These are phyloP conservation scores for Coreius guichenoti DNA, from an alignment of 2,797 vertebrate species.

Conservation along the genomic window DNA sequence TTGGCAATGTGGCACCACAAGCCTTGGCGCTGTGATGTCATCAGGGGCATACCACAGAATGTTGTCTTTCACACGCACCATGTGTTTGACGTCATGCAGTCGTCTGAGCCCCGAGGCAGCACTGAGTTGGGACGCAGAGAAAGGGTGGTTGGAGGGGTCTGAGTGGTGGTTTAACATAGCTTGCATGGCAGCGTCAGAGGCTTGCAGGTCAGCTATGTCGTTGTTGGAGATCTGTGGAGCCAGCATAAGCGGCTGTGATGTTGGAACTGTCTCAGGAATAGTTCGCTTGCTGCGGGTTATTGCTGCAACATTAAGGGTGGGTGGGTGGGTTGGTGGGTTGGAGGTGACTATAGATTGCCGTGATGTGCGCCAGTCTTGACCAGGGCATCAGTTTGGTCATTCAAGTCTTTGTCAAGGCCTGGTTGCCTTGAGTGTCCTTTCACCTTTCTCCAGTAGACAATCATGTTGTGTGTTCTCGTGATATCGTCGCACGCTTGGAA, in stretches of 20 bases:
- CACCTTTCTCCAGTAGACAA: not conserved
- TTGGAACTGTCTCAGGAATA: no score
- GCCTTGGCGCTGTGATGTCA: rapidly evolving
- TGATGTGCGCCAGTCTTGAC: not conserved
- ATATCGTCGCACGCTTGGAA: not conserved
- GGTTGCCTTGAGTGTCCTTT: not conserved
- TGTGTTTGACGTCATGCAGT: not conserved
- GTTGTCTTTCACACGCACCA: not conserved
- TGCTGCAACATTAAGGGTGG: not conserved
- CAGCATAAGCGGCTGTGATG: not conserved
- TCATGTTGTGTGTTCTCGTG: not conserved
- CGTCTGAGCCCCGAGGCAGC: rapidly evolving
- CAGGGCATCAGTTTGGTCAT: not conserved
- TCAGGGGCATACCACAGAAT: not conserved
- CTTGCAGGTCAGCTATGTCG: not conserved
- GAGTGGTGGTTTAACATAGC: not conserved
- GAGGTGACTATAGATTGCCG: not conserved
- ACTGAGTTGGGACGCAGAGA: rapidly evolving
- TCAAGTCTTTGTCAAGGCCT: not conserved
- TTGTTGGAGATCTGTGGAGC: not conserved
- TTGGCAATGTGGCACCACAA: slow-evolving; percentile 9
- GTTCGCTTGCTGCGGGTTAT: not conserved
- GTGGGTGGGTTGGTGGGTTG: no score
- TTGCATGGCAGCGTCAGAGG: not conserved
- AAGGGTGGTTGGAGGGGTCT: not conserved